Base-by-base conservation (phyloP, 2,113 vertebrate genomes). In the Labeo catla region DNA sequence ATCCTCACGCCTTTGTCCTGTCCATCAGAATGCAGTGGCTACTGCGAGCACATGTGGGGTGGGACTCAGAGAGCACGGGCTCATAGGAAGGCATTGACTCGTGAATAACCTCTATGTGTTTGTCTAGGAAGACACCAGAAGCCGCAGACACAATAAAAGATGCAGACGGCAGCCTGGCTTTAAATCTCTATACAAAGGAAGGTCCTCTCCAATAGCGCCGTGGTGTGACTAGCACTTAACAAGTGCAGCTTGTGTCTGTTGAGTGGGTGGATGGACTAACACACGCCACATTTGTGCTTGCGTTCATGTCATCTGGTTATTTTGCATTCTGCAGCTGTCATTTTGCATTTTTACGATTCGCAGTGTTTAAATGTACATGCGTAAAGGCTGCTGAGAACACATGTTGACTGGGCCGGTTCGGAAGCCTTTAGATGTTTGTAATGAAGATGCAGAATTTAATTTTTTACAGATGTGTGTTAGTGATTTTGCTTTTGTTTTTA, bases 71-170 rank as follows among this genome's bases (percentile, higher is more conserved):
- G 59, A 73, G 78, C 57, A 9, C 68, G 6, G 39, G 49, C 61
- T 77, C 73, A 86, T 85, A 89, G 66, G 79, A 23, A 81, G 68
- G 39, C 66, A 80, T 39, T 88, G 88, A 89, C 89, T 88, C 59
- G 10, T 86, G 81, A 88, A 73, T 87, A 81, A 90, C 88, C 85
- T 85, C 70, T 34, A 23, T 50, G 50, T 66, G 43, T 87, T 84
- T 43, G 6, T 28, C 28, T 49, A 52, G 39, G 54, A 78, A 73
- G 54, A 85, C 63, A 81, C 23, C 88, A 77, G 59, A 79, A 82
- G 54, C 36, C 36, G 77, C 73, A 73, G 74, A 70, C 66, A 80
- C 70, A 76, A 76, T 83, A 80, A 45, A 43, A 45, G 43, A 63
- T 73, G 59, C 85, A 88, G 79, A 84, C 79, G 8, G 84, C 85